A percentile compares a stretch with the other conserved stretches of the same genome.
phyloP scores from a whole-genome alignment of 1,140 invertebrate genomes.

The Xylocopa sonorina region DNA sequence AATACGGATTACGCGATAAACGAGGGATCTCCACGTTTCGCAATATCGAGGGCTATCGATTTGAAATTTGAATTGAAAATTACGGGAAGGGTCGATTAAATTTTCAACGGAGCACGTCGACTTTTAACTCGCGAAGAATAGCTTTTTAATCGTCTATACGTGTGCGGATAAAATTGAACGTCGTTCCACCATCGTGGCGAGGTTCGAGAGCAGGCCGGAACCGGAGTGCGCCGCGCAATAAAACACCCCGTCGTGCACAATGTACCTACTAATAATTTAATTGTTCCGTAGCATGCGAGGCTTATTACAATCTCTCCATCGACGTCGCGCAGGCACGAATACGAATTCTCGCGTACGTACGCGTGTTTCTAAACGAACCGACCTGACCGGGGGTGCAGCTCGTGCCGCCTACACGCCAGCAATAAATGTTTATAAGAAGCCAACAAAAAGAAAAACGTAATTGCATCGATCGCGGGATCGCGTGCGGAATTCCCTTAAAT shows the following conservation, averaged over 20 bases:
- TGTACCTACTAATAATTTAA: conserved; percentile 55
- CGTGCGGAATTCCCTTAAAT: too few relatives aligned
- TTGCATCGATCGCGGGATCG: not conserved
- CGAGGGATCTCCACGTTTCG: not conserved
- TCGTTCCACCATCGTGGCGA: not conserved
- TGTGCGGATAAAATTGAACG: not conserved
- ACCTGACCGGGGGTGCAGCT: not conserved
- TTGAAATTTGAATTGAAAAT: not conserved
- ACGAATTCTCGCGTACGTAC: conserved; percentile 25
- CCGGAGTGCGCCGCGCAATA: conserved; percentile 30
- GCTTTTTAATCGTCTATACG: not conserved
- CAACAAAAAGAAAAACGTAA: too few relatives aligned
- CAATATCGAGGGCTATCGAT: not conserved
- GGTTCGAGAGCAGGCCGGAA: conserved; percentile 31
- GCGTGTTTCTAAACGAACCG: conserved; percentile 8
- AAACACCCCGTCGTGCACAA: conserved; percentile 43
- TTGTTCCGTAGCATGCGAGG: conserved; percentile 41
- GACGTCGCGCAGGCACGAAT: conserved; percentile 39
- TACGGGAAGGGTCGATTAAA: not conserved
- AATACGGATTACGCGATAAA: not conserved
- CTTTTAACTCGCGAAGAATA: too few relatives aligned
- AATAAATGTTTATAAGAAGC: not conserved
- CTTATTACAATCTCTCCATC: conserved; percentile 51
- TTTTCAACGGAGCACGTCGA: not conserved
- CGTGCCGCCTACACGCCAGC: not conserved